These are phyloP conservation scores for Eristalinus aeneus DNA, from an alignment of 2,888 invertebrate genomes.

Conservation along the genomic window DNA sequence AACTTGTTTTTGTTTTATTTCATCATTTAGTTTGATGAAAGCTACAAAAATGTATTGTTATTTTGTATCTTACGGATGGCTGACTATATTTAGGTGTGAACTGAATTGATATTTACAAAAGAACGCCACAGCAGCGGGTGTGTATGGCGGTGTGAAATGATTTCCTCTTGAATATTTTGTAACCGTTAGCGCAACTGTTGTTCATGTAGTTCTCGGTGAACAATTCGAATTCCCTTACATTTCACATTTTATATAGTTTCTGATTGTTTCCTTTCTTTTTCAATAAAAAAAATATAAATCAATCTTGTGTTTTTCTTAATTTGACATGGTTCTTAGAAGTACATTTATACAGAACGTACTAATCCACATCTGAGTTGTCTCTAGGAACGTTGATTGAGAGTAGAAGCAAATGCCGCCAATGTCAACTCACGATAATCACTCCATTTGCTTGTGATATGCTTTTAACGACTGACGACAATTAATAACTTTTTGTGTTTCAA, in stretches of 20 bases:
- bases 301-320: neutral
- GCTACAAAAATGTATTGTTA: conserved; percentile 41
- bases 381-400: no score
- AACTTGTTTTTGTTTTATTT: conserved; percentile 19
- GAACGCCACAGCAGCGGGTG: neutral
- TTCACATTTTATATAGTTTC: conserved; percentile 28
- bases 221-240: conserved; percentile 40
- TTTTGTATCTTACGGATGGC: conserved; percentile 55
- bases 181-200: neutral
- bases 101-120: conserved; percentile 18
- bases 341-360: no score
- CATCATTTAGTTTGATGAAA: conserved; percentile 30
- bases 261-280: conserved; percentile 8
- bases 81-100: conserved; percentile 40
- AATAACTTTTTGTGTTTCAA: no score
- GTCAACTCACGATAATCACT: no score
- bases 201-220: neutral
- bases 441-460: no score
- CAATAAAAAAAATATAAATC: neutral
- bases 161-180: conserved; percentile 36
- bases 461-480: no score
- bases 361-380: no score
- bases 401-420: no score
- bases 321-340: no score
- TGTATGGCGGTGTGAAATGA: conserved; percentile 7